Evolutionary conservation across 2,888 invertebrate genomes (phyloP), one percentile per base, ranked within the genome.

Genomic region (Ormyrus thymus): DNA sequence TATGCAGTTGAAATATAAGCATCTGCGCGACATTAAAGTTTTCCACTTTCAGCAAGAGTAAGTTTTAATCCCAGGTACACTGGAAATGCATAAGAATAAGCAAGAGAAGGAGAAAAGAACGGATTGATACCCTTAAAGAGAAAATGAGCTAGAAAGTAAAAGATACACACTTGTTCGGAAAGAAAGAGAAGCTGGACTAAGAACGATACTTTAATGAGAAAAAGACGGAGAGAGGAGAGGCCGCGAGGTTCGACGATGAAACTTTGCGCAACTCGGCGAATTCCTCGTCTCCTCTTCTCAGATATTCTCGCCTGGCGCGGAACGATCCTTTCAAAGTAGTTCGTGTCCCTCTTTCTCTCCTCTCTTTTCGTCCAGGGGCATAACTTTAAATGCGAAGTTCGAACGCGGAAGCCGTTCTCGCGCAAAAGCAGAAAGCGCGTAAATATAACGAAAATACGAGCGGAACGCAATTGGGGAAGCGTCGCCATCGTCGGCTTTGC

Each of bases 321-420:
- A 66, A 66, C 66, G 58, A 76, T 70, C 70, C 64, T 66, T 15
- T 15, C 56, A n/a, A 50, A 71, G 51, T 46, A 66, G 77, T 65
- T 70, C 51, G 48, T n/a, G 45, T 9, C 43, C 29, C 74, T 15
- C 15, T 9, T 10, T 65, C 51, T 15, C 50, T 51, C 51, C n/a
- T 53, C 55, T 58, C 46, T 46, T 64, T 55, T 64, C 46, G 7
- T 13, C 13, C 15, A 0, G 58, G 15, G 53, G 64, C 58, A 61
- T 79, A 76, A 79, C 53, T 79, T 74, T 74, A 70, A 78, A 74
- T 65, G 68, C 78, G 43, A 74, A 74, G 50, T 73, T 69, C 50
- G 73, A 48, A 48, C 48, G 56, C 56, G 66, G 55, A 73, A 55
- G 72, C 53, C 29, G 64, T 29, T 11, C 59, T 59, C 58, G 76